These are phyloP conservation scores for Ellobium chinense DNA, from an alignment of 2,888 invertebrate species.

Conservation along the genomic window DNA sequence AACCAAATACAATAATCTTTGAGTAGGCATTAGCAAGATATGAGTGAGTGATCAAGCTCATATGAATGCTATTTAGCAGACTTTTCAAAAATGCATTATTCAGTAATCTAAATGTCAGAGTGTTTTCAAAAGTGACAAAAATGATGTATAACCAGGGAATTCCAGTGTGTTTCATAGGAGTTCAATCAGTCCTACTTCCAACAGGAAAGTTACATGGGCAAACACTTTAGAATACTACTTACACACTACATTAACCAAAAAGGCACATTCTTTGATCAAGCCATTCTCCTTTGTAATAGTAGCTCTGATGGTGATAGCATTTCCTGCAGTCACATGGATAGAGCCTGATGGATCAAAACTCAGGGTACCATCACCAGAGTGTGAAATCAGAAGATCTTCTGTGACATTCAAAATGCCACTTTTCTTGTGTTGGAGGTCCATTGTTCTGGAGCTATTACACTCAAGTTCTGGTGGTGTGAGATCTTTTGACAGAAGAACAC, in stretches of 20 bases:
- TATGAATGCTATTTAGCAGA: no score
- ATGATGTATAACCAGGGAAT: no score
- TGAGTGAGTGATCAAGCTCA: no score
- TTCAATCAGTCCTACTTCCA: no score
- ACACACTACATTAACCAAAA: constrained; percentile 20
- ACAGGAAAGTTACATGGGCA: no score
- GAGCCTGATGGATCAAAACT: constrained; percentile 1
- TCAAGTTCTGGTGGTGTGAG: constrained; percentile 9
- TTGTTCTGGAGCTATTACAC: neutral
- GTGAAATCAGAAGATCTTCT: neutral
- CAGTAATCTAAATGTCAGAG: neutral
- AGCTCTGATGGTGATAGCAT: constrained; percentile 2
- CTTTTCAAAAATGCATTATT: no score
- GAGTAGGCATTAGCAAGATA: no score
- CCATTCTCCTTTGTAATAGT: constrained; percentile 12
- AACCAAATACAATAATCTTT: no score
- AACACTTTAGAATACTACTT: constrained; percentile 15
- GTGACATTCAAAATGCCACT: neutral
- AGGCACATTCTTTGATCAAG: constrained; percentile 20
- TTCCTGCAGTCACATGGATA: neutral
- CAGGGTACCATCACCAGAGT: constrained; percentile 1
- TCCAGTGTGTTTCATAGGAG: no score
- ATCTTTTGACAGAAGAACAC: neutral
- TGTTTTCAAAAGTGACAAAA: no score
- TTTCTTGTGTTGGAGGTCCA: neutral